Base-by-base conservation (phyloP, 2,797 vertebrate species). In the Poeciliopsis turneri region DNA sequence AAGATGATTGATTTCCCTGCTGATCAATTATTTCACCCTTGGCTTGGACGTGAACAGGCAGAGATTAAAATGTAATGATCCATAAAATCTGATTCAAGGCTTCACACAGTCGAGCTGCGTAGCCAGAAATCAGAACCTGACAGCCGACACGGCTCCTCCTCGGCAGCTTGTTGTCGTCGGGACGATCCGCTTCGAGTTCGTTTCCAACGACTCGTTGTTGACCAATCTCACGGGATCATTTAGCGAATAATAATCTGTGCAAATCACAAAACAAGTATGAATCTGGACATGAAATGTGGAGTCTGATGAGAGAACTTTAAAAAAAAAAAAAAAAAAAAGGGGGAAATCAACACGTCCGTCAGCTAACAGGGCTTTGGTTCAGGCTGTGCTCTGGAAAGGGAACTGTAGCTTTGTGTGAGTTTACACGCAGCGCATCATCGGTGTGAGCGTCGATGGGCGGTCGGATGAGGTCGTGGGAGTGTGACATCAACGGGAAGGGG, bases 311-410 rank as follows among this genome's bases (percentile, higher is more conserved):
- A 20, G 73, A 78, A 82, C 3, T 51, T 51, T 8, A 2, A 20
- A 20, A 7, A n/a, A 23, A n/a, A 16, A 64, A n/a, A 18, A 16
- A 33, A 74, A 77, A 82, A 71, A 61, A 12, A 47, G 18, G 5
- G 25, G 23, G 18, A 1, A 25, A 64, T 77, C 78, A 75, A 73
- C 71, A 13, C n/a, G 79, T 86, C 72, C 53, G 72, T 86, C 77
- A 74, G 81, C 78, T 75, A 78, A 61, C 74, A 77, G 87, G 88
- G 88, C 93, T 95, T 94, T 93, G 93, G 92, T 95, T 92, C 91
- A 78, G 87, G 88, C 84, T 91, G 87, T 85, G 90, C 90, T 92
- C 86, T 80, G 43, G 85, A 83, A 49, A 86, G 77, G 81, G 59
- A 49, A 81, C 82, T 51, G 77, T 28, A 70, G 30, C 20, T 46